Evolutionary conservation across 1,140 invertebrate species (phyloP).

Genomic region (Pseudobourletiella spinata): DNA sequence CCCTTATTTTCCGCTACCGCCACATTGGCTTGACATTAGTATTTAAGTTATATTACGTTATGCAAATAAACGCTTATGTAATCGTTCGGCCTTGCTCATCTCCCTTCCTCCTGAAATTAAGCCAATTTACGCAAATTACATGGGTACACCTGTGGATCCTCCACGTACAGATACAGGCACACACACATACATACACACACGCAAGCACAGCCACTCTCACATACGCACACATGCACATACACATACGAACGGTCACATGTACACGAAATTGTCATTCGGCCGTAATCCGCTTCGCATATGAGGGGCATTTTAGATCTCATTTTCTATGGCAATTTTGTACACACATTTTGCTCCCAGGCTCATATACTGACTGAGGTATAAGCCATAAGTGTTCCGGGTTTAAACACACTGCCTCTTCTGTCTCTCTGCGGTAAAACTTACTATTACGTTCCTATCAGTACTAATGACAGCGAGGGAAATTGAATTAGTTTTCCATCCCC

Average conservation of each 20-base stretch:
- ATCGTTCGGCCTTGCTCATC: neutral
- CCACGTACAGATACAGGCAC: neutral
- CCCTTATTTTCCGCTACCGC: no score
- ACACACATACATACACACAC: neutral
- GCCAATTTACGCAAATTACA: conserved; percentile 23
- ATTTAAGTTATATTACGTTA: neutral
- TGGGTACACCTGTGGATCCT: conserved; percentile 26
- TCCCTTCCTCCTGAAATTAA: conserved; percentile 20
- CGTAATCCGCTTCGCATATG: neutral
- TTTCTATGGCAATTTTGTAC: conserved; percentile 4
- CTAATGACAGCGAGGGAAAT: neutral
- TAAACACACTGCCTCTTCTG: neutral
- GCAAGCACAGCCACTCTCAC: neutral
- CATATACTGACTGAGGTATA: neutral
- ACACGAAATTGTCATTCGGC: no score
- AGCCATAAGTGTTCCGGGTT: neutral
- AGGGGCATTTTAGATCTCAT: conserved; percentile 1
- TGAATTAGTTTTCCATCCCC: conserved; percentile 1
- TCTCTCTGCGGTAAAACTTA: neutral
- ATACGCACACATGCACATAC: neutral
- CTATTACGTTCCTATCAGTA: neutral
- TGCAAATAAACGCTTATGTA: conserved; percentile 3
- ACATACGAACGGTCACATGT: neutral
- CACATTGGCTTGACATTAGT: no score
- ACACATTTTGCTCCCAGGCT: neutral